These are phyloP conservation scores for Galago senegalensis DNA, from an alignment of 2,797 vertebrate species.

Conservation along the genomic window DNA sequence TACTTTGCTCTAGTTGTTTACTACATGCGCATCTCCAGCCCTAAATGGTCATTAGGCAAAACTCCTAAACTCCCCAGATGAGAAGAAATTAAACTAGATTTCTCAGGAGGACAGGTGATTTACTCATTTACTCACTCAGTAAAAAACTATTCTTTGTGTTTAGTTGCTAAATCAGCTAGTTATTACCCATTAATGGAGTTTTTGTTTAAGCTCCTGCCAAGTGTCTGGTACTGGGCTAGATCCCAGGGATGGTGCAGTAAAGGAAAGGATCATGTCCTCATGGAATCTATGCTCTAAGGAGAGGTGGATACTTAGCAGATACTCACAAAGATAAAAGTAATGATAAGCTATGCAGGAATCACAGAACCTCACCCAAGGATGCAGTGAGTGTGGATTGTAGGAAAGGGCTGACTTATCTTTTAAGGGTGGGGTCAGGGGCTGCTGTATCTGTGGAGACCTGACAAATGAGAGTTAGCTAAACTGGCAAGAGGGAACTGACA, in stretches of 20 bases:
- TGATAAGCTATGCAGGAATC: conserved; percentile 6
- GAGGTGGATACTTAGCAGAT: background rate
- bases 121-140: background rate
- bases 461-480: background rate
- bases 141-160: background rate
- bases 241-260: background rate
- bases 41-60: background rate
- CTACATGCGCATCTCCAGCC: background rate
- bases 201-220: conserved; percentile 1
- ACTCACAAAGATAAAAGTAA: background rate
- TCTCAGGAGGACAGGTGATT: background rate
- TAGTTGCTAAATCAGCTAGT: background rate
- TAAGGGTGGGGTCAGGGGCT: background rate
- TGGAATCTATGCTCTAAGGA: background rate
- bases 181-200: background rate
- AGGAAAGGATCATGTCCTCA: background rate
- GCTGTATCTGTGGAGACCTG: background rate
- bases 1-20: background rate
- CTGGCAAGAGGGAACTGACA: background rate
- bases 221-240: background rate
- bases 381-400: background rate
- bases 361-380: conserved; percentile 17
- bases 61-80: background rate
- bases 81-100: background rate
- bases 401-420: background rate